Evolutionary conservation across 2,888 invertebrate species (phyloP).

Genomic region (Labia minor): DNA sequence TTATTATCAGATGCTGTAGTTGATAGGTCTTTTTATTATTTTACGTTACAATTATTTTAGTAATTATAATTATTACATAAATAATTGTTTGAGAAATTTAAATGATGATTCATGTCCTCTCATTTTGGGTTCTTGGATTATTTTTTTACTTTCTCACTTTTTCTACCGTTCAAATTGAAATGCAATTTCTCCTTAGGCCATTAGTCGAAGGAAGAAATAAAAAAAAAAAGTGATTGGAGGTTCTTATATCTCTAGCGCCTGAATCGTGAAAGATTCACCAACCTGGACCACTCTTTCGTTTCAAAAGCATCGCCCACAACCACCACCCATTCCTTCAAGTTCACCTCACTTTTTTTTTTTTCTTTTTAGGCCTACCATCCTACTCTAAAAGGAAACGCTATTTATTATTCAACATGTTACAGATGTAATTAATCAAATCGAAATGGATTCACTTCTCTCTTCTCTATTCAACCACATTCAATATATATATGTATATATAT

Average conservation of each 20-base stretch:
- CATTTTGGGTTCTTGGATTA: too few relatives aligned
- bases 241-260: not conserved
- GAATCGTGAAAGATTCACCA: not conserved
- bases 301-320: not conserved
- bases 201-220: too few relatives aligned
- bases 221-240: not conserved
- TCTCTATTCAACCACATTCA: not conserved
- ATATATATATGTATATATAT: not conserved
- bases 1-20: too few relatives aligned
- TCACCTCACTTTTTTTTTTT: too few relatives aligned
- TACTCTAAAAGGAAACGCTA: not conserved
- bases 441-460: constrained; percentile 13
- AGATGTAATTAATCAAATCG: not conserved
- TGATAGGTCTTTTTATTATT: too few relatives aligned
- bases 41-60: too few relatives aligned
- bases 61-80: too few relatives aligned
- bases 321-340: not conserved
- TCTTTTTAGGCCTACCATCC: not conserved
- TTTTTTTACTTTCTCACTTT: too few relatives aligned
- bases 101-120: too few relatives aligned
- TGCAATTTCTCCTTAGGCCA: not conserved
- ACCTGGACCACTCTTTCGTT: not conserved
- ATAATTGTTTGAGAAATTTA: too few relatives aligned
- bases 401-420: constrained; percentile 6
- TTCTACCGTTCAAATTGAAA: not conserved